phyloP scores from a whole-genome alignment of 2,888 invertebrate genomes.

The Netelia melanura region DNA sequence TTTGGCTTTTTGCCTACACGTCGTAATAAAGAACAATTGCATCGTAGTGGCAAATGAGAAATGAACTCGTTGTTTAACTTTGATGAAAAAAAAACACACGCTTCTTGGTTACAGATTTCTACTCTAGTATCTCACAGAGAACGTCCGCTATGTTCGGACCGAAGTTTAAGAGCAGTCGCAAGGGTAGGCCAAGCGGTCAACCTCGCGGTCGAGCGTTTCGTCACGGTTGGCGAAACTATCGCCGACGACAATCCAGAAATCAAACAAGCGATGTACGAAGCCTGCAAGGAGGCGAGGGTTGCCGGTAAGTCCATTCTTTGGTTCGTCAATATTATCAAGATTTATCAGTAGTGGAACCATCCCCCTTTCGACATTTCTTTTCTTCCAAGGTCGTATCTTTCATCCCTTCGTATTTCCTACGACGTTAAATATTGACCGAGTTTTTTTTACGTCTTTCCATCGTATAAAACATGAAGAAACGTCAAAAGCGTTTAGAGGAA shows the following conservation, averaged over 20 bases:
- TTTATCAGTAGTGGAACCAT: not conserved
- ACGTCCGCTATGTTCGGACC: slow-evolving; percentile 86
- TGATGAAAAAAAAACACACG: slow-evolving; percentile 15
- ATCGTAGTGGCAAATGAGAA: not conserved
- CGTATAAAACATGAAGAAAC: not conserved
- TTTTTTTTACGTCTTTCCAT: not conserved
- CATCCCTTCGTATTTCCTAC: not conserved
- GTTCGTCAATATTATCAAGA: too few relatives aligned
- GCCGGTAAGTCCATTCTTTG: slow-evolving; percentile 91
- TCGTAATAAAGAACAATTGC: too few relatives aligned
- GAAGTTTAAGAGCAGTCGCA: slow-evolving; percentile 91
- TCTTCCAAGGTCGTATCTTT: not conserved
- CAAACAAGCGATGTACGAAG: slow-evolving; percentile 98
- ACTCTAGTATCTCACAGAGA: slow-evolving; percentile 94
- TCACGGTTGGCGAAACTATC: slow-evolving; percentile 99
- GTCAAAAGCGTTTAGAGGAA: not conserved
- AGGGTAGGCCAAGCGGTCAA: slow-evolving; percentile 98
- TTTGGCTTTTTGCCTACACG: not conserved
- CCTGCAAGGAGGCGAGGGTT: slow-evolving; percentile 97
- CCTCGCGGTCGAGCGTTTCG: slow-evolving; percentile 98
- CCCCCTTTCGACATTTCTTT: not conserved
- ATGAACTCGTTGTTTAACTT: not conserved
- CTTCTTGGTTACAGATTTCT: slow-evolving; percentile 90
- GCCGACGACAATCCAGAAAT: slow-evolving; percentile 99
- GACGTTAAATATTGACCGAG: not conserved